A percentile compares a stretch with the other conserved stretches of the same genome.
These are phyloP conservation scores for Drosophila oshimai DNA, from an alignment of 1,140 invertebrate species.

Conservation along the genomic window DNA sequence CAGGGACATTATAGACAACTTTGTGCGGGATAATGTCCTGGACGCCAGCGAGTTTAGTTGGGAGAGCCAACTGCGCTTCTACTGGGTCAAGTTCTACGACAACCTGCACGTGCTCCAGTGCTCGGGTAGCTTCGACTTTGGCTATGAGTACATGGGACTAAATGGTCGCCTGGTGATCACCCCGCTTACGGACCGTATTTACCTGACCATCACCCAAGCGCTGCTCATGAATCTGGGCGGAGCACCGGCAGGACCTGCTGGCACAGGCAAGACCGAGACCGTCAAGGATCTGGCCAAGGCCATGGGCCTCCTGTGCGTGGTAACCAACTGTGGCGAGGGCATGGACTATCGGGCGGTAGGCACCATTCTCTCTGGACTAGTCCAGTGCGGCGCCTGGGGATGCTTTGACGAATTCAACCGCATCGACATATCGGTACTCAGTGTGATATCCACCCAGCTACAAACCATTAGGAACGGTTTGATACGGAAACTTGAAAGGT, in stretches of 20 bases:
- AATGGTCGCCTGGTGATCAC: conserved; percentile 95
- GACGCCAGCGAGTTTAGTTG: conserved; percentile 94
- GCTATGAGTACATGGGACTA: conserved; percentile 97
- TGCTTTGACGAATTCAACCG: conserved; percentile 97
- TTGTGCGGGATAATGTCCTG: conserved; percentile 93
- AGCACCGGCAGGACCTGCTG: conserved; percentile 89
- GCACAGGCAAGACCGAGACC: conserved; percentile 96
- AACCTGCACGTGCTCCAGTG: conserved; percentile 93
- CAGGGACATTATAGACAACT: conserved; percentile 93
- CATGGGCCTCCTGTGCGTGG: conserved; percentile 92
- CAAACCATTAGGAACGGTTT: conserved; percentile 94
- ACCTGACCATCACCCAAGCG: conserved; percentile 95
- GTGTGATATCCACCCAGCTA: conserved; percentile 94
- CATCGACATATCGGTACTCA: conserved; percentile 94
- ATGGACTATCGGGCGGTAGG: conserved; percentile 95
- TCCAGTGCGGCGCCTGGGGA: conserved; percentile 91
- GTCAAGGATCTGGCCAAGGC: conserved; percentile 95
- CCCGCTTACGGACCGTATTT: conserved; percentile 95
- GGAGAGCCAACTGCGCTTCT: conserved; percentile 96
- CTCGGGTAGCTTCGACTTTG: conserved; percentile 93
- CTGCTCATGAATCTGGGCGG: conserved; percentile 94
- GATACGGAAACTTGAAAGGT: conserved; percentile 88
- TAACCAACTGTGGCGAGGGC: conserved; percentile 95
- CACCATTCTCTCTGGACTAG: conserved; percentile 90
- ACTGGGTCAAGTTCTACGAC: conserved; percentile 92